These are phyloP conservation scores for Hystrix brachyura DNA, from an alignment of 2,113 vertebrate genomes.

Conservation along the genomic window DNA sequence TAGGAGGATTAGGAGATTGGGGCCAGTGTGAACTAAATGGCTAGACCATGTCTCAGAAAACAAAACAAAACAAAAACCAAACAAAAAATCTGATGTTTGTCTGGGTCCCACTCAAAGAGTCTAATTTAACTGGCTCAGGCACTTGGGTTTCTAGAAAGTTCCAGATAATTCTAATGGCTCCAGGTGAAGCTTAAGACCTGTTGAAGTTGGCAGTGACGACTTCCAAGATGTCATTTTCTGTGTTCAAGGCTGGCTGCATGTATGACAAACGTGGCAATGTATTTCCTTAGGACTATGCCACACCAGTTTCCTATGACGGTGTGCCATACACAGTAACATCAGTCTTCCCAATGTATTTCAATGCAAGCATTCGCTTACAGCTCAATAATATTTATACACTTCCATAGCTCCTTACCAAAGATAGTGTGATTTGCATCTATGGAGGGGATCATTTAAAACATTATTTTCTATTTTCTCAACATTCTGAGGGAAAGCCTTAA, in stretches of 20 bases:
- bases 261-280: neutral
- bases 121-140: neutral
- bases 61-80: neutral
- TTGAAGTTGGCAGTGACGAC: neutral
- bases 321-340: neutral
- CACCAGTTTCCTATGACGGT: neutral
- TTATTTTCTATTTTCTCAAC: conserved; percentile 20
- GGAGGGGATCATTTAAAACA: neutral
- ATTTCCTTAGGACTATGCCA: neutral
- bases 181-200: neutral
- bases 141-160: neutral
- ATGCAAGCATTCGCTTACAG: neutral
- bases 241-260: neutral
- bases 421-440: neutral
- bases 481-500: conserved; percentile 35
- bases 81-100: conserved; percentile 26
- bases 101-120: conserved; percentile 5
- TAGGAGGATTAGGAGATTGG: neutral
- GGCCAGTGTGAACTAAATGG: neutral
- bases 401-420: conserved; percentile 1
- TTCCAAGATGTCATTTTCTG: conserved; percentile 8
- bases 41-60: neutral
- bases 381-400: neutral
- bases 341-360: neutral
- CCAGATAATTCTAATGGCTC: conserved; percentile 6